These are phyloP conservation scores for Penaeus monodon DNA, from an alignment of 2,888 invertebrate genomes.

Conservation along the genomic window DNA sequence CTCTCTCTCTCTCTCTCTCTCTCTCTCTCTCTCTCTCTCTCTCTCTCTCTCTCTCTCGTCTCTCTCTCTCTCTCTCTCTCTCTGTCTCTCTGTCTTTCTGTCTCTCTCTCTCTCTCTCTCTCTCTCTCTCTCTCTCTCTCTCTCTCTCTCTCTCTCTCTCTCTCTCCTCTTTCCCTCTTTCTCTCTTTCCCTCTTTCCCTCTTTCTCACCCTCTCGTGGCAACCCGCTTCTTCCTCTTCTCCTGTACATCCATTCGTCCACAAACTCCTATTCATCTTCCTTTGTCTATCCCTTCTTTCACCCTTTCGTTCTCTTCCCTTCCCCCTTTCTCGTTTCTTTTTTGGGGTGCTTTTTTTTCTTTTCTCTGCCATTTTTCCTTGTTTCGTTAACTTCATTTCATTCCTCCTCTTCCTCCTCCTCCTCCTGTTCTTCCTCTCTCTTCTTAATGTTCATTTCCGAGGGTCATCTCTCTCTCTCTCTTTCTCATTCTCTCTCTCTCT, in stretches of 20 bases:
- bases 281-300: no score
- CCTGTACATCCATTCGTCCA: not conserved
- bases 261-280: no score
- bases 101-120: not conserved
- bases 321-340: not conserved
- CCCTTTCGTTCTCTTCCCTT: no score
- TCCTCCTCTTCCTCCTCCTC: not conserved
- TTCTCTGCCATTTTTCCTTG: not conserved
- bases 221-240: no score
- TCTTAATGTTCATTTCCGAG: not conserved
- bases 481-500: conserved; percentile 17
- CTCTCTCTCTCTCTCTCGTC: not conserved
- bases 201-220: not conserved
- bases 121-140: conserved; percentile 16
- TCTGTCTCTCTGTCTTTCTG: not conserved
- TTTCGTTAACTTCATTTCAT: not conserved
- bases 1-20: not conserved
- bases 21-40: conserved; percentile 21
- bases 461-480: not conserved
- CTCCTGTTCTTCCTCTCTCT: not conserved
- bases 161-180: not conserved
- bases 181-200: not conserved
- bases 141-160: conserved; percentile 9
- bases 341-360: not conserved
- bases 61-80: not conserved